phyloP scores from a whole-genome alignment of 2,797 vertebrate genomes.

The Luscinia megarhynchos region DNA sequence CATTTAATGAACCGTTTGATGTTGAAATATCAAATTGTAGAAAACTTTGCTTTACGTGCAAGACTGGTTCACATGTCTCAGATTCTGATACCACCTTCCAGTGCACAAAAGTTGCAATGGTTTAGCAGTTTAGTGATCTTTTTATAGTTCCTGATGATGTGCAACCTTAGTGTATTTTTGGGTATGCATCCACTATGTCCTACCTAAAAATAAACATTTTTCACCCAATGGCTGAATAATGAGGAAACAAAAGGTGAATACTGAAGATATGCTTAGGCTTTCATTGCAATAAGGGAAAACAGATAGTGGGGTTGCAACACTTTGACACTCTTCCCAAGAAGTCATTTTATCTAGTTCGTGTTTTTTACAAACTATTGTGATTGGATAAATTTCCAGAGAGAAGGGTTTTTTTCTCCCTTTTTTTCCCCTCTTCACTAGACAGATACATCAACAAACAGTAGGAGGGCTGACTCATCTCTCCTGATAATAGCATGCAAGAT shows the following conservation, averaged over 20 bases:
- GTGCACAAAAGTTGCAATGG: background rate
- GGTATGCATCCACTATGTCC: background rate
- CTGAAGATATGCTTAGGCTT: background rate
- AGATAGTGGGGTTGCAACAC: background rate
- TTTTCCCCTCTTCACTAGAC: background rate
- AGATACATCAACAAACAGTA: slow-evolving; percentile 35
- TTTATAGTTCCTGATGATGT: background rate
- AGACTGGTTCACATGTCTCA: background rate
- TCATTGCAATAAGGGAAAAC: background rate
- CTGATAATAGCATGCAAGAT: slow-evolving; percentile 41
- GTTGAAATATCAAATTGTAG: background rate
- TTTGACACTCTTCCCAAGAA: background rate
- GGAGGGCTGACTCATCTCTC: slow-evolving; percentile 45
- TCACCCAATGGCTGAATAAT: background rate
- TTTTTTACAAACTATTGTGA: background rate
- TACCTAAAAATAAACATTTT: background rate
- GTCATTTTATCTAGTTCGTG: background rate
- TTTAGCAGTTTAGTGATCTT: background rate
- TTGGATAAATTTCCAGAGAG: background rate
- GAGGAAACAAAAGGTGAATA: background rate
- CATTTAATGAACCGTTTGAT: background rate
- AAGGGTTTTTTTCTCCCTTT: background rate
- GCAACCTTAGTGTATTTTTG: background rate
- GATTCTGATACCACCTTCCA: background rate
- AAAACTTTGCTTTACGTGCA: background rate